phyloP scores from a whole-genome alignment of 1,140 invertebrate species.

The Asobara japonica region DNA sequence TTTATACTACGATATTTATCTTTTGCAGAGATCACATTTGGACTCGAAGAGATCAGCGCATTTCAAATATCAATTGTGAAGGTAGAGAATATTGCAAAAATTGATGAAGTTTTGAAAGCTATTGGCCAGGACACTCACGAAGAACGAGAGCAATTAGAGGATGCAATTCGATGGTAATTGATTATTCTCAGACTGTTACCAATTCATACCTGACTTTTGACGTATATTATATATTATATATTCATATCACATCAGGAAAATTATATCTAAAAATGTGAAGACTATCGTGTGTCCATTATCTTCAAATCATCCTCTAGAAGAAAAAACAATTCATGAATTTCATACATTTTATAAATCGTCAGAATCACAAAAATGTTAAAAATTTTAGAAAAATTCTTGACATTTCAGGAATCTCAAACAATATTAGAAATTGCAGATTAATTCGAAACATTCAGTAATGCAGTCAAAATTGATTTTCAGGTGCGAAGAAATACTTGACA shows the following conservation, averaged over 20 bases:
- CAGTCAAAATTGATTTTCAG: background rate
- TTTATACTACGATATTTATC: background rate
- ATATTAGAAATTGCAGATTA: too few relatives aligned
- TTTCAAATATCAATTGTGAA: background rate
- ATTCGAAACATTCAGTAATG: too few relatives aligned
- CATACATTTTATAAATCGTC: too few relatives aligned
- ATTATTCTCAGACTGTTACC: background rate
- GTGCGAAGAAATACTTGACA: slow-evolving; percentile 5
- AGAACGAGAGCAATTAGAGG: slow-evolving; percentile 1
- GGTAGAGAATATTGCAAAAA: background rate
- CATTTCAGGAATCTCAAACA: too few relatives aligned
- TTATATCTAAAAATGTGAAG: background rate
- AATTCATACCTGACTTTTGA: background rate
- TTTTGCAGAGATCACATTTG: background rate
- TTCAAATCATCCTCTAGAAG: too few relatives aligned
- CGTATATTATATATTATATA: background rate
- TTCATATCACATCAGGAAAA: too few relatives aligned
- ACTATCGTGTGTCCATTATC: background rate
- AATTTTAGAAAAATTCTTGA: too few relatives aligned
- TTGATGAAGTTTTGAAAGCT: background rate
- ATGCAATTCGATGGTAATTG: background rate
- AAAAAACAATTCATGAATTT: too few relatives aligned
- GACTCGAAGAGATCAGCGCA: background rate
- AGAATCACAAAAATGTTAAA: too few relatives aligned
- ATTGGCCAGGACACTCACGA: background rate